A percentile compares a stretch with the other conserved stretches of the same genome.
These are phyloP conservation scores for Labeo catla DNA, from an alignment of 2,113 vertebrate genomes.

Conservation along the genomic window DNA sequence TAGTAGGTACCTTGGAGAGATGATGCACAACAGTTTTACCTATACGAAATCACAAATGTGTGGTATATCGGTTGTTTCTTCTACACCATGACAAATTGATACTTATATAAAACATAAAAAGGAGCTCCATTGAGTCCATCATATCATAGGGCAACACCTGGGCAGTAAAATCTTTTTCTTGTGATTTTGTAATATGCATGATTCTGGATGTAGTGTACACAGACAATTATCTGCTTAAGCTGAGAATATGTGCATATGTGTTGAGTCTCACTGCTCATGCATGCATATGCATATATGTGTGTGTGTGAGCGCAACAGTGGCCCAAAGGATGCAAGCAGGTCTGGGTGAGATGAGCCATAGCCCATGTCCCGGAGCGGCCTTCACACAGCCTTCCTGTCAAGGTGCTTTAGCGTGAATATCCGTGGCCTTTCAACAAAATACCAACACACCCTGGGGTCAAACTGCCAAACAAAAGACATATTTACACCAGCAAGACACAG, in stretches of 20 bases:
- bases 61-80: neutral
- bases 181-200: neutral
- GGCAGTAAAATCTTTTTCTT: neutral
- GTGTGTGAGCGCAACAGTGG: conserved; percentile 51
- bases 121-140: neutral
- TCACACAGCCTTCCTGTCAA: conserved; percentile 68
- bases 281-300: neutral
- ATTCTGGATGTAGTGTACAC: neutral
- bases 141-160: neutral
- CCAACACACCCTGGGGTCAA: conserved; percentile 67
- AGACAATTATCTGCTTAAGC: neutral
- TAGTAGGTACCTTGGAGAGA: conserved; percentile 41
- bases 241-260: neutral
- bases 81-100: neutral
- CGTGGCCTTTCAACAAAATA: conserved; percentile 60
- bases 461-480: conserved; percentile 56
- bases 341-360: conserved; percentile 64
- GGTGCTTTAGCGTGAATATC: conserved; percentile 71
- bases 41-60: neutral
- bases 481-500: conserved; percentile 46
- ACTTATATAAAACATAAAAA: neutral
- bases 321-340: conserved; percentile 23
- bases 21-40: conserved; percentile 34
- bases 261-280: conserved; percentile 11
- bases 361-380: conserved; percentile 69